These are phyloP conservation scores for Colistium nudipinnis DNA, from an alignment of 2,113 vertebrate genomes.

Conservation along the genomic window DNA sequence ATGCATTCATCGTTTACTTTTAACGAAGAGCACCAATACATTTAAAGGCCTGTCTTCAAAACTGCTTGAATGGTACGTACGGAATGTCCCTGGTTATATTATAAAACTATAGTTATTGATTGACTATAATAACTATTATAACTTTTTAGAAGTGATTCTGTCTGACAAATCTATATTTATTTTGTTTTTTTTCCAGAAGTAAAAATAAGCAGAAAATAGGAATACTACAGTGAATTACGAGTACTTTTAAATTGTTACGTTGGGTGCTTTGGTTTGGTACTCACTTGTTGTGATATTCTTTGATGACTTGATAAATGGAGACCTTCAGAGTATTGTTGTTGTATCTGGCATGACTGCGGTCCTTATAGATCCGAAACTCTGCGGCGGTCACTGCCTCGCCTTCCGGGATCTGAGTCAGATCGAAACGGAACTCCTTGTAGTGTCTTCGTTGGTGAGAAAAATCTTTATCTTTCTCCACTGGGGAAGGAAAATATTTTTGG, in stretches of 20 bases:
- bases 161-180: background rate
- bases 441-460: slow-evolving; percentile 97
- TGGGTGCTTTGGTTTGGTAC: slow-evolving; percentile 20
- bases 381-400: slow-evolving; percentile 97
- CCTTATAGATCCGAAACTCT: slow-evolving; percentile 98
- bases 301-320: slow-evolving; percentile 95
- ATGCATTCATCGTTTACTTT: background rate
- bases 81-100: background rate
- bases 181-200: background rate
- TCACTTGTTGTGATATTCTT: slow-evolving; percentile 94
- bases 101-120: background rate
- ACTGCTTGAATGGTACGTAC: too few species aligned
- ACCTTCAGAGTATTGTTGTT: slow-evolving; percentile 95
- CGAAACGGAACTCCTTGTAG: slow-evolving; percentile 98
- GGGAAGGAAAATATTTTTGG: slow-evolving; percentile 63
- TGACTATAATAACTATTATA: background rate
- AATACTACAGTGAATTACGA: background rate
- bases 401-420: slow-evolving; percentile 96
- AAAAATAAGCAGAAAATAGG: background rate
- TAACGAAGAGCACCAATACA: background rate
- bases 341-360: slow-evolving; percentile 89
- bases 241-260: background rate
- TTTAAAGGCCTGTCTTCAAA: background rate
- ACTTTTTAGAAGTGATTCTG: background rate
- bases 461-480: slow-evolving; percentile 98